A percentile compares a stretch with the other conserved stretches of the same genome.
phyloP scores from a whole-genome alignment of 1,140 invertebrate species.

The Zeugodacus cucurbitae region DNA sequence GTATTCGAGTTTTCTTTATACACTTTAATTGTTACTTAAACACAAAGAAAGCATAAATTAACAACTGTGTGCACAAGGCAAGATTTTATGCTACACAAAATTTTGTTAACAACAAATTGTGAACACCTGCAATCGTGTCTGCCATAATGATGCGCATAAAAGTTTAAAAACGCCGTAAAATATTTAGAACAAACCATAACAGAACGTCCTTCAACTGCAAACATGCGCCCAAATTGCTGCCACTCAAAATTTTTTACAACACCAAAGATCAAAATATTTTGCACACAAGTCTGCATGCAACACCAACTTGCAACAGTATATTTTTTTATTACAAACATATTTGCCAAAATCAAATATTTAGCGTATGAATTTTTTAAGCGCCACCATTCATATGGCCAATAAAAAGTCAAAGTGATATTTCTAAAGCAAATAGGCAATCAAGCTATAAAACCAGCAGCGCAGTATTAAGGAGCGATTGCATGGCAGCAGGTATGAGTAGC shows the following conservation, averaged over 20 bases:
- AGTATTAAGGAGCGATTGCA: background rate
- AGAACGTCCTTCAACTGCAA: background rate
- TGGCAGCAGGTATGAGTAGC: background rate
- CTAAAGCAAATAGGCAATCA: slow-evolving; percentile 37
- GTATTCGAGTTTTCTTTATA: too few relatives aligned
- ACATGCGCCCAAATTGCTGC: background rate
- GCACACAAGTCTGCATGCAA: background rate
- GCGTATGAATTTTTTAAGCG: slow-evolving; percentile 20
- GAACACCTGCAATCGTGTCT: too few relatives aligned
- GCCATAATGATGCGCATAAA: background rate
- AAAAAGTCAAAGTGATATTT: slow-evolving; percentile 31
- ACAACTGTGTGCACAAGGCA: too few relatives aligned
- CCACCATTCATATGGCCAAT: slow-evolving; percentile 29
- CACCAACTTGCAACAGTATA: background rate
- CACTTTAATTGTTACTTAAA: too few relatives aligned
- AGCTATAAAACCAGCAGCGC: slow-evolving; percentile 26
- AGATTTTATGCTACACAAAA: too few relatives aligned
- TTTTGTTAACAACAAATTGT: too few relatives aligned
- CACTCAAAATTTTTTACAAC: slow-evolving; percentile 9
- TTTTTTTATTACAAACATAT: slow-evolving; percentile 16
- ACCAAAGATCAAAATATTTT: background rate
- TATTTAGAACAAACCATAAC: background rate
- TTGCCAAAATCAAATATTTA: slow-evolving; percentile 35
- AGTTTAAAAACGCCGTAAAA: background rate
- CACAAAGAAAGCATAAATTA: too few relatives aligned